Evolutionary conservation across 2,888 invertebrate genomes (phyloP), one percentile per base, ranked within the genome.

Genomic region (Melipona bicolor): DNA sequence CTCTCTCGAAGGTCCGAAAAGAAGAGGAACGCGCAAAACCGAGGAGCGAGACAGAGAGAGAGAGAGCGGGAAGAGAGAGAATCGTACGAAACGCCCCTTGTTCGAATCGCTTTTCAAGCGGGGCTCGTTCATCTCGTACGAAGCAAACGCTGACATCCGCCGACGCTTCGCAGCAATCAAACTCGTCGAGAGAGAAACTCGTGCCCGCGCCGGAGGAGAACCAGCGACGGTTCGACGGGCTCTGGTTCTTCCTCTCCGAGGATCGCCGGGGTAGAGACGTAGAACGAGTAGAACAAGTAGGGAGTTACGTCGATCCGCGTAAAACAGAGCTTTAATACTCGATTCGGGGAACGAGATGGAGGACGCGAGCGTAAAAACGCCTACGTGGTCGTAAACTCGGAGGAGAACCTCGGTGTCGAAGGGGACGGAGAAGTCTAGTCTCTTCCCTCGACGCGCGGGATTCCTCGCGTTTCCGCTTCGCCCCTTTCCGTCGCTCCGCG

Each of bases 321-420:
- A 87, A 90, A 90, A 84, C 90, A 86, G 89, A 88, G 88, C 78
- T 88, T 89, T 89, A 90, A 90, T 90, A 88, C 83, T 50, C 81
- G 61, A 64, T 81, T 77, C 43, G 54, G 69, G 69, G 65, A 70
- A 54, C 86, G 79, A 73, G 74, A 64, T 83, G 82, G 83, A 82
- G 86, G 82, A 85, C 64, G 73, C 52, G 73, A 73, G 68, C 81
- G 80, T 84, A 88, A 89, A 88, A 89, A 79, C 88, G 90, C 88
- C 90, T 88, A 89, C 86, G 84, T 86, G 84, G 83, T 88, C 84
- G 88, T 88, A 78, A 86, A 81, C 43, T 43, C 77, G 79, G 61
- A 6, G 43, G 74, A 70, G 64, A 15, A 36, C 49, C 73, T 43
- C 43, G 43, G 70, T 62, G 54, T 69, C 77, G 83, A 81, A 80